Percentiles rank a stretch among this genome's conserved stretches.
These are phyloP conservation scores for Nymphalis polychloros DNA, from an alignment of 2,888 invertebrate genomes.

Conservation along the genomic window DNA sequence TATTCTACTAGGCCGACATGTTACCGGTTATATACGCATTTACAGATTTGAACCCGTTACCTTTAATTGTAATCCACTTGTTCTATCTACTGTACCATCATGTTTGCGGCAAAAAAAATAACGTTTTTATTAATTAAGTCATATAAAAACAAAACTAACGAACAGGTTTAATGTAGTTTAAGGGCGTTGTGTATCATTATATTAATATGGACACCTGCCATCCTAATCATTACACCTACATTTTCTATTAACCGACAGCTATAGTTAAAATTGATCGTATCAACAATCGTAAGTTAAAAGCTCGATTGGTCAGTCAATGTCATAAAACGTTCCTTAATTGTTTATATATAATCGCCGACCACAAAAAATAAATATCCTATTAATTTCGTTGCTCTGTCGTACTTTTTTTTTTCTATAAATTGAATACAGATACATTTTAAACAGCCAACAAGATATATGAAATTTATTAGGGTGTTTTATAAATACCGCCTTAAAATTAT, in stretches of 20 bases:
- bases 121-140: not conserved
- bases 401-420: conserved; percentile 1
- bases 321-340: conserved; percentile 18
- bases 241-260: conserved; percentile 23
- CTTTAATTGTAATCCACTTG: no score
- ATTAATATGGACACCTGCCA: conserved; percentile 18
- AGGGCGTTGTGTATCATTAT: conserved; percentile 3
- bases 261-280: conserved; percentile 18
- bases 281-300: conserved; percentile 10
- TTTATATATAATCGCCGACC: conserved; percentile 21
- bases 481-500: not conserved
- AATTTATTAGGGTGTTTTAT: conserved; percentile 6
- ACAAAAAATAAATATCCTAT: conserved; percentile 1
- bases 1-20: no score
- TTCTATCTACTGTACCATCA: no score
- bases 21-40: no score
- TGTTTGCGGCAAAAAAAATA: no score
- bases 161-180: conserved; percentile 5
- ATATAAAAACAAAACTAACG: not conserved
- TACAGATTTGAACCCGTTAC: no score
- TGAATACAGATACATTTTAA: not conserved
- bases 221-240: conserved; percentile 19
- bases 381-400: not conserved
- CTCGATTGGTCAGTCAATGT: conserved; percentile 11
- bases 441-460: not conserved